Percentiles rank a stretch among this genome's conserved stretches.
Conservation (phyloP, 1,140 invertebrate genomes). For the Callitettix versicolor region DNA sequence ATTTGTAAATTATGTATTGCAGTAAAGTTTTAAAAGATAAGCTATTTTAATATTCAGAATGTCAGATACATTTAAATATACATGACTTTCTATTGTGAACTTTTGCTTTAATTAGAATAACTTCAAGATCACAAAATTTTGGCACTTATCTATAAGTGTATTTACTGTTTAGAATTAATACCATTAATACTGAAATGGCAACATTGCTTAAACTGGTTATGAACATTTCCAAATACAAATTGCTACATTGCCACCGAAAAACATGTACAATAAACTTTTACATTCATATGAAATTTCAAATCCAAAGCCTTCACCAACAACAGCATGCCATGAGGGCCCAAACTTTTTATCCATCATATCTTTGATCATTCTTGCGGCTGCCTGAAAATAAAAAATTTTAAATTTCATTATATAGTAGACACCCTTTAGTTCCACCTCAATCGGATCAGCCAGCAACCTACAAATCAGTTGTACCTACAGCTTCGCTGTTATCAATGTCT, state of each 20-base stretch:
- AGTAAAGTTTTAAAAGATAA: too few species aligned
- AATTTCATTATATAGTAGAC: too few species aligned
- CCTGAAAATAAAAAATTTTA: conserved; percentile 36
- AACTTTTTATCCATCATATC: conserved; percentile 91
- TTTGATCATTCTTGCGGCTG: conserved; percentile 79
- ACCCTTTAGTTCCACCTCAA: too few species aligned
- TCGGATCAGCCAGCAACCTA: too few species aligned
- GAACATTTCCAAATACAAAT: conserved; percentile 87
- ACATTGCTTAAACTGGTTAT: not conserved
- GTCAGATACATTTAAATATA: too few species aligned
- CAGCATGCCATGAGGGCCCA: conserved; percentile 83
- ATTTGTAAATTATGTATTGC: too few species aligned
- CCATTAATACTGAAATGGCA: conserved; percentile 7
- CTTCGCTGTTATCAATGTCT: too few species aligned
- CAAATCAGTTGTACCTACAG: too few species aligned
- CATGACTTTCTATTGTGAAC: too few species aligned
- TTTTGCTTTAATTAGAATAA: too few species aligned
- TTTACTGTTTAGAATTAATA: not conserved
- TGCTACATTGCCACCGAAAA: conserved; percentile 80
- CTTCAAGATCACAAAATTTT: too few species aligned
- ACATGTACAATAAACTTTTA: conserved; percentile 83
- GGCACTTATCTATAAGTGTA: not conserved
- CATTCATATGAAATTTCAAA: conserved; percentile 86
- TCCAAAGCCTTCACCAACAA: conserved; percentile 81
- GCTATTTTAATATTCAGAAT: too few species aligned